These are phyloP conservation scores for Aporrectodea caliginosa DNA, from an alignment of 1,140 invertebrate genomes.

Conservation along the genomic window DNA sequence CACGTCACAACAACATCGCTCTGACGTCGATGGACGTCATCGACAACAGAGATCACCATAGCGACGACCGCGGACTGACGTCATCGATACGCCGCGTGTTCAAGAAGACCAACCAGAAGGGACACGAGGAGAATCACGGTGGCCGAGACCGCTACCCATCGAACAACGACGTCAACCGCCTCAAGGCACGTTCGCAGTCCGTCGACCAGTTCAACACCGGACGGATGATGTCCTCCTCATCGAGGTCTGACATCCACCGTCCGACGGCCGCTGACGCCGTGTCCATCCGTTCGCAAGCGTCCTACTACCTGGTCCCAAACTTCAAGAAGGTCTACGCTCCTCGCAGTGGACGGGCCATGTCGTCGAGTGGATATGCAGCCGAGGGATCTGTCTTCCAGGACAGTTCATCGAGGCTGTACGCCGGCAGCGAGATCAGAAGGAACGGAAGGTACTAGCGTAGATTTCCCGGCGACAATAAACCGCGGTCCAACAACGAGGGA, in stretches of 20 bases:
- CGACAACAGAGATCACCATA: neutral
- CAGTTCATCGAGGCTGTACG: too few species aligned
- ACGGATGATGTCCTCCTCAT: neutral
- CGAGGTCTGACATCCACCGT: neutral
- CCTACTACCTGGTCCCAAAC: neutral
- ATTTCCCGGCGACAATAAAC: too few species aligned
- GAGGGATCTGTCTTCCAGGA: too few species aligned
- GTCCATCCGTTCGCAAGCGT: neutral
- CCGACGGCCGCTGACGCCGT: neutral
- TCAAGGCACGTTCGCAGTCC: neutral
- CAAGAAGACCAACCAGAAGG: neutral
- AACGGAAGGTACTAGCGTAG: too few species aligned
- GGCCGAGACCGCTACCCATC: neutral
- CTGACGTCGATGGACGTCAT: neutral
- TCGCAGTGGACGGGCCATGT: neutral
- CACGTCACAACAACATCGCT: neutral
- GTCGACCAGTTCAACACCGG: neutral
- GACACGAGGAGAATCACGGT: neutral
- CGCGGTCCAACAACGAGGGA: too few species aligned
- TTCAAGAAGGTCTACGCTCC: neutral
- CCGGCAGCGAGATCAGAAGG: too few species aligned
- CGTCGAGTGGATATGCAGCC: too few species aligned
- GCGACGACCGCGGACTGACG: neutral
- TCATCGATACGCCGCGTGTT: neutral
- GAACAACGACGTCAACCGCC: neutral